These are phyloP conservation scores for Acridotheres tristis DNA, from an alignment of 2,797 vertebrate species.

Conservation along the genomic window DNA sequence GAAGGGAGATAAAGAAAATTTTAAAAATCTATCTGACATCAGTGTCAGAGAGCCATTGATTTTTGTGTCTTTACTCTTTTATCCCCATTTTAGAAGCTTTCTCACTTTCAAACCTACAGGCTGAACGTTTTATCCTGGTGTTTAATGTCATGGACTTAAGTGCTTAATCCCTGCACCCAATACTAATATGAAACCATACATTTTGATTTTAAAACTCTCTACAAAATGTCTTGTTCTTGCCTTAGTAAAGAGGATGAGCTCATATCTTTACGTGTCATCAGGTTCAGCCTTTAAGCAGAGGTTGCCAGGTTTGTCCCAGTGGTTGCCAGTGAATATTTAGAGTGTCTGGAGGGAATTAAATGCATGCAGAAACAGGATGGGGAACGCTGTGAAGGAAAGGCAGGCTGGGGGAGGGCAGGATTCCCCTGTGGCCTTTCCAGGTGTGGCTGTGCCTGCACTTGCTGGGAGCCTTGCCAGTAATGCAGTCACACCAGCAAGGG, in stretches of 20 bases:
- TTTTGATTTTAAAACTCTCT: not conserved
- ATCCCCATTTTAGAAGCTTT: not conserved
- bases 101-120: not conserved
- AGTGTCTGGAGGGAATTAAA: not conserved
- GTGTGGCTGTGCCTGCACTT: not conserved
- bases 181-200: not conserved
- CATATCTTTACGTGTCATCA: not conserved
- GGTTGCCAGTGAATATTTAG: not conserved
- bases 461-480: not conserved
- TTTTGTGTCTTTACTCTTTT: not conserved
- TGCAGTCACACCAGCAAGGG: not conserved
- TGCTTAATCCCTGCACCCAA: not conserved
- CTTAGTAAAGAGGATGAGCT: conserved; percentile 16
- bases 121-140: not conserved
- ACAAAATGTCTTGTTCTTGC: not conserved
- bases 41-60: not conserved
- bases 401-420: not conserved
- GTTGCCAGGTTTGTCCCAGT: not conserved
- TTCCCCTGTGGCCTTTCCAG: not conserved
- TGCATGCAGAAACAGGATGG: not conserved
- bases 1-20: not conserved
- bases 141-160: not conserved
- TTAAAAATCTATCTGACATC: not conserved
- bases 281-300: not conserved
- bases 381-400: not conserved